Base-by-base conservation (phyloP, 2,797 vertebrate species). In the Gallinago nigripennis region DNA sequence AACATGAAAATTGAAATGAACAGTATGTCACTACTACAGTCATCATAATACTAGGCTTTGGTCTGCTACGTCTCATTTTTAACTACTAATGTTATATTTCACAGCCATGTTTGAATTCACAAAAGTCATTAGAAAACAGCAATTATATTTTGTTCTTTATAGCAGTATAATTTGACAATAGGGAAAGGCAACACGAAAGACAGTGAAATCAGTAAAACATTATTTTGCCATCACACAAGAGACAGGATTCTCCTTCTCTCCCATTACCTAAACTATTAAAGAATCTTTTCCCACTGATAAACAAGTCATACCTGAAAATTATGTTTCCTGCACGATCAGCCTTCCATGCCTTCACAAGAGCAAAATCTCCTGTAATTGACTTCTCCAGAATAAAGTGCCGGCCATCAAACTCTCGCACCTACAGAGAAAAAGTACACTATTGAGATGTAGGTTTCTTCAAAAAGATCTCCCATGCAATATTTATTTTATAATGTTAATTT, bases 311-410 rank as follows among this genome's bases (percentile, higher is more conserved):
- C 99, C 99, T 99, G 98, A 99, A 99, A 94, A 99, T 97, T 20
- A 99, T 93, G 46, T 99, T 99, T 92, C 99, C 99, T 27, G 99
- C 99, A 90, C 96, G 98, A 97, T 99, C 99, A 6, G 99, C 99
- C 92, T 99, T 99, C 99, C 99, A 99, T 21, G 99, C 99, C 93
- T 99, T 99, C 83, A 99, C 95, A 84, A 99, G 97, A 11, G 99
- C 99, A 96, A 98, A 99, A 97, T 99, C 99, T 75, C 99, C 99
- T 3, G 98, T 99, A 94, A 99, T 99, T 1, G 99, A 98, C 86
- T 98, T 98, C 96, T 99, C 99, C 98, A 99, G 98, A 96, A 99
- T 98, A 96, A 98, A 99, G 86, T 99, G 98, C 30, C 99, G 98
- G 20, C 99, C 99, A 21, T 98, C 98, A 92, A 99, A 99, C 91